Evolutionary conservation across 23 tunicate genomes (phyloP), one percentile per base, ranked within the genome.

Genomic region (Phallusia fumigata): DNA sequence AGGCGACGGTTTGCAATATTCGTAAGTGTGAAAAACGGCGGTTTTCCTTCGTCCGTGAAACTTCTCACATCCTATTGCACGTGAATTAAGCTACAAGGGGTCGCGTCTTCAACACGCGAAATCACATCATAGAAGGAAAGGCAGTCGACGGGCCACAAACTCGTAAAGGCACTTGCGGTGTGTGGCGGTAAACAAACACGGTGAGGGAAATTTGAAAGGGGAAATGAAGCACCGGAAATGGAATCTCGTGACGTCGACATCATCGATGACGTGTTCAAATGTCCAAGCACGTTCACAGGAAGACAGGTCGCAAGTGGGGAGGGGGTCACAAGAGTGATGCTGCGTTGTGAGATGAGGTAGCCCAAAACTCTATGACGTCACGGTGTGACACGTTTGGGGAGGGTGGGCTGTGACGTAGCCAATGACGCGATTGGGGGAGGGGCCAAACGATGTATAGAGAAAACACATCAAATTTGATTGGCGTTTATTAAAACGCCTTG

Each of bases 41-140:
- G 47, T 24, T 8, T 58, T 13, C 69, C 69, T 58, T 58, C 69
- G 69, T 58, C 69, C 8, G 69, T 58, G 69, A 24, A 58, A 24
- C 16, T 22, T 11, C 16, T 16, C 26, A 40, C 47, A 3, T 40
- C 28, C 69, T 58, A 58, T 58, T 58, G 69, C 69, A 58, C 69
- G 47, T 40, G 28, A 58, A 58, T 58, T 58, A 6, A 58, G 69
- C 28, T 58, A 58, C 69, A 58, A 24, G 69, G 69, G 69, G 15
- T 2, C 16, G 28, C 13, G 69, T 58, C 5, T 58, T 22, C 13
- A 1, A 58, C 26, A 58, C 28, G 26, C 28, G 16, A 21, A 13
- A 58, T 58, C 69, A 58, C 69, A 24, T 58, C 69, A 58, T 58
- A 58, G 16, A 58, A 58, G 69, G 69, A 13, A 24, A 58, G 69